Base-by-base conservation (phyloP, 2,888 invertebrate genomes). In the Heliconius cydno region DNA sequence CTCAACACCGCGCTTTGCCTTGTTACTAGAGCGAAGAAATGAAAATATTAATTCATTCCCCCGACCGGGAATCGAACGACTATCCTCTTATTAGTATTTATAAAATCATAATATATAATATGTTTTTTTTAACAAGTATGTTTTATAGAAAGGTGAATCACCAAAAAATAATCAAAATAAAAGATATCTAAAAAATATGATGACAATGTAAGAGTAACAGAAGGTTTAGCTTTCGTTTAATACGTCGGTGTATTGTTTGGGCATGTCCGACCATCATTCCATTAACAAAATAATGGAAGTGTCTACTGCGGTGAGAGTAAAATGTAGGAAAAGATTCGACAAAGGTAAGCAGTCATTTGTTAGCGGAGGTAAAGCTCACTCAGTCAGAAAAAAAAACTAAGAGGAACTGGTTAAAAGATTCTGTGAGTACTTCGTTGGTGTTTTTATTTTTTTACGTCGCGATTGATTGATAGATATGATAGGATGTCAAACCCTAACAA, bases 341-440 rank as follows among this genome's bases (percentile, higher is more conserved):
- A 88, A 88, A 88, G 90, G 89, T 90, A 90, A 92, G 90, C 91
- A 92, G 93, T 92, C 92, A 93, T 94, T 94, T 94, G 92, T 94
- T 92, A 92, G 92, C 90, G 88, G 90, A 87, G 87, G 90, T 92
- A 93, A 92, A 92, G 92, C 88, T 92, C 89, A 88, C 89, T 92
- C 91, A 72, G 57, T 0, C 34, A 22, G 28, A 25, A 57, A 72
- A 72, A 72, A 72, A 28, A 30, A 30, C 22, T 72, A 28, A 71
- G 19, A 71, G 71, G 5, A 30, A 57, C 28, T 52, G 13, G 28
- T 34, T 30, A 52, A 72, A 70, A 41, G n/a, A 70, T 25, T 41
- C 13, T 41, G 13, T 9, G 38, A 70, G n/a, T 41, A 41, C 41
- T 38, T 25, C 1, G 46, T 52, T 52, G 6, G 41, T 25, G 41